Evolutionary conservation across 2,113 vertebrate species (phyloP), one percentile per base, ranked within the genome.

Genomic region (Sinocyclocheilus rhinocerous): DNA sequence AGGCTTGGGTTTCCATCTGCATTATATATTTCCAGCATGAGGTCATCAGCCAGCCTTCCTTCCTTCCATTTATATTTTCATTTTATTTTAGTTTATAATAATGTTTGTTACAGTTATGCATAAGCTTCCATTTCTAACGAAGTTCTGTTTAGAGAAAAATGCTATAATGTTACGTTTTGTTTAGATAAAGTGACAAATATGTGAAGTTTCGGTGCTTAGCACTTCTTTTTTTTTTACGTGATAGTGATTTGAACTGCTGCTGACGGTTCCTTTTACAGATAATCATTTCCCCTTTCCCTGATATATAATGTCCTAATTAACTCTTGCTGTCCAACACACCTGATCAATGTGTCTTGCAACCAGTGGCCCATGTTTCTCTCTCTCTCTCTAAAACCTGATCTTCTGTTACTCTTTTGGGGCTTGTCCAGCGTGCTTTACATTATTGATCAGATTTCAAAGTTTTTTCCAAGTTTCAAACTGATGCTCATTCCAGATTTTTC

Each of bases 381-480:
- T 42, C 36, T 50, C 52, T 24, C 24, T 65, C 63, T 18, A 22
- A 69, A 70, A 70, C 15, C 76, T 24, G 22, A 16, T 50, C 29
- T 33, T 82, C 42, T 36, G 16, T 83, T 70, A 52, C 45, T 73
- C 6, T 83, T 83, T 83, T 83, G 33, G 50, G 26, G 24, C 18
- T 15, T 7, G 29, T 73, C 67, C 50, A 59, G 7, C 24, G 11
- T 16, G 42, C 77, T 67, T 55, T 48, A 16, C 84, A 76, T 77
- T 77, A 77, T 82, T 85, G 24, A 82, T 83, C 45, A 45, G 42
- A 73, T 57, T 76, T n/a, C 26, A 36, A 11, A 24, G 39, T 42
- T 33, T 18, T 52, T 33, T 20, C 42, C 33, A 26, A 45, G 10
- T 22, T 82, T 42, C 77, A 48, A 48, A 52, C 0, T 26, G 26